Evolutionary conservation across 2,113 vertebrate genomes (phyloP).

Genomic region (Petrocephalus microphthalmus): DNA sequence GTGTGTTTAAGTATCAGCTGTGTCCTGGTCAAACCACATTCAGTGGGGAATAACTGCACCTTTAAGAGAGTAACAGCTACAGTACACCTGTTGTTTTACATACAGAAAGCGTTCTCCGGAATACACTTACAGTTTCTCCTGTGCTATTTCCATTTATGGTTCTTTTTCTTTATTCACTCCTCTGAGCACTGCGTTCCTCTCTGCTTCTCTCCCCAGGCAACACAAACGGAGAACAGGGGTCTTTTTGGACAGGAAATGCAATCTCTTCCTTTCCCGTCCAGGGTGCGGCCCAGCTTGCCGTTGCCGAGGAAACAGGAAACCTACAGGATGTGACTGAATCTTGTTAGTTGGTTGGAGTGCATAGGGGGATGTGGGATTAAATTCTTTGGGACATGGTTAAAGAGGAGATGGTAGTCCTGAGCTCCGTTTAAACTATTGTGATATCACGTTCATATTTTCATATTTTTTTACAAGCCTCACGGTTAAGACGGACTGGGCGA

Average conservation of each 20-base stretch:
- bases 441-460: neutral
- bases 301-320: constrained; percentile 3
- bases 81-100: neutral
- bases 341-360: neutral
- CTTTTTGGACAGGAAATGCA: neutral
- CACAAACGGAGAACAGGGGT: neutral
- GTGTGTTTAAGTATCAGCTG: neutral
- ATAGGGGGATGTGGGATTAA: neutral
- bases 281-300: neutral
- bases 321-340: neutral
- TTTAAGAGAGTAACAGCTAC: neutral
- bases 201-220: neutral
- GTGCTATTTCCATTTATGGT: neutral
- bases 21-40: neutral
- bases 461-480: neutral
- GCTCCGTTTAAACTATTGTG: neutral
- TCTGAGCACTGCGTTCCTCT: neutral
- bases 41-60: neutral
- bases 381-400: neutral
- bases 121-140: neutral
- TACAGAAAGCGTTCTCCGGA: neutral
- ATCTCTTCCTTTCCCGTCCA: neutral
- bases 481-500: neutral
- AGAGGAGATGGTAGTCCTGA: neutral
- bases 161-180: neutral